Conservation (phyloP, 1,140 invertebrate genomes). For the Sycobia sp. region DNA sequence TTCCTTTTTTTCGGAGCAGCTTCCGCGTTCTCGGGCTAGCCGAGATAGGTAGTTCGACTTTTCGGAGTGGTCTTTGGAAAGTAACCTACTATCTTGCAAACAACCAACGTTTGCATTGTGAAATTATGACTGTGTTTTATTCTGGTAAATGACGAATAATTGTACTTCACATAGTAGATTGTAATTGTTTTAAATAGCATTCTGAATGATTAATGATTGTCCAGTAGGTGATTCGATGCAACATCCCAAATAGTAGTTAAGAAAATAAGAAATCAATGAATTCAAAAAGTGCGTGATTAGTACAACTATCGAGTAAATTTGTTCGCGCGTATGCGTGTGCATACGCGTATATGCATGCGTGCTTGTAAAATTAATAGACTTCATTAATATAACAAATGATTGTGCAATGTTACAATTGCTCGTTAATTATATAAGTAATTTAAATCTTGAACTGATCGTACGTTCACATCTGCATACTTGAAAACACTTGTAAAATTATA, state of each 20-base stretch:
- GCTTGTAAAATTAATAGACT: neutral
- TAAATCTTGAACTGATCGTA: neutral
- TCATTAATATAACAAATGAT: slow-evolving; percentile 3
- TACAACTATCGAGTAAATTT: neutral
- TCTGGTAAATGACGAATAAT: no score
- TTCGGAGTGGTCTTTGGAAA: slow-evolving; percentile 22
- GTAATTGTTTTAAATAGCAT: no score
- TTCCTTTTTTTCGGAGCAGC: slow-evolving; percentile 26
- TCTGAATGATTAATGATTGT: no score
- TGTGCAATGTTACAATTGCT: slow-evolving; percentile 23
- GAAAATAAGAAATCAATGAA: no score
- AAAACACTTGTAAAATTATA: neutral
- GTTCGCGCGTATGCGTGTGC: no score
- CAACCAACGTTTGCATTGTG: no score
- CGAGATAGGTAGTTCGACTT: neutral
- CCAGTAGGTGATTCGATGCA: no score
- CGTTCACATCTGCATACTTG: neutral
- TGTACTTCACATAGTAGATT: no score
- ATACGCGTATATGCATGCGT: no score
- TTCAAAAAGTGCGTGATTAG: no score
- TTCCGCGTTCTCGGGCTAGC: slow-evolving; percentile 25
- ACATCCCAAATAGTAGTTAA: no score
- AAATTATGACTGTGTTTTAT: no score
- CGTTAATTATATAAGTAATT: slow-evolving; percentile 26
- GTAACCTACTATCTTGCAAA: slow-evolving; percentile 25